Base-by-base conservation (phyloP, 2,888 invertebrate genomes). In the Geotrupes spiniger region DNA sequence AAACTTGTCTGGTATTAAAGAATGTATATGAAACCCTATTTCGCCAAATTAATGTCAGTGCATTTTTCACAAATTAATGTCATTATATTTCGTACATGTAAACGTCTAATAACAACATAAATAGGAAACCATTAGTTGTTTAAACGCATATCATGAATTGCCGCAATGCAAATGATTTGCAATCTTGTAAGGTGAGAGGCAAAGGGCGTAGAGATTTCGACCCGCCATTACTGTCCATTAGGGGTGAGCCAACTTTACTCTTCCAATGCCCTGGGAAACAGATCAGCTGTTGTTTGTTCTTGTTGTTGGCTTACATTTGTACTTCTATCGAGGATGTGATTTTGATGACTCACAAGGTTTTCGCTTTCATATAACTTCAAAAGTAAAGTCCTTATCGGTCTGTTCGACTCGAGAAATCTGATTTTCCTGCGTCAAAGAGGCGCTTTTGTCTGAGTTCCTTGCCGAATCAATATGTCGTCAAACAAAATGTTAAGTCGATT, bases 81-180 rank as follows among this genome's bases (percentile, higher is more conserved):
- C 21, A 21, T n/a, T n/a, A n/a, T n/a, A 6, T 21, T 21, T 21
- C 21, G 3, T 21, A 21, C 21, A 51, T 39, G 40, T 44, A 51
- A 51, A 46, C 49, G 49, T 49, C 46, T 42, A 48, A 42, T 41
- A n/a, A n/a, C n/a, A n/a, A n/a, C n/a, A n/a, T n/a, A n/a, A n/a
- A n/a, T n/a, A n/a, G n/a, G n/a, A n/a, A n/a, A 42, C 46, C 49
- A 51, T 49, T 44, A 37, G 6, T 4, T 4, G 3, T 21, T 4
- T 21, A 21, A 21, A 46, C 39, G 52, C 15, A 46, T 39, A 17
- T 37, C 21, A 29, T 26, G 42, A 48, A 48, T 43, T 26, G 31
- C 21, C 33, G 28, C 42, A 49, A 44, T 44, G 49, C 36, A 44
- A 28, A 49, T 44, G 43, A 49, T 49, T 43, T 16, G 31, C 29